Evolutionary conservation across 2,888 invertebrate species (phyloP), one percentile per base, ranked within the genome.

Genomic region (Eupithecia pulchellata): DNA sequence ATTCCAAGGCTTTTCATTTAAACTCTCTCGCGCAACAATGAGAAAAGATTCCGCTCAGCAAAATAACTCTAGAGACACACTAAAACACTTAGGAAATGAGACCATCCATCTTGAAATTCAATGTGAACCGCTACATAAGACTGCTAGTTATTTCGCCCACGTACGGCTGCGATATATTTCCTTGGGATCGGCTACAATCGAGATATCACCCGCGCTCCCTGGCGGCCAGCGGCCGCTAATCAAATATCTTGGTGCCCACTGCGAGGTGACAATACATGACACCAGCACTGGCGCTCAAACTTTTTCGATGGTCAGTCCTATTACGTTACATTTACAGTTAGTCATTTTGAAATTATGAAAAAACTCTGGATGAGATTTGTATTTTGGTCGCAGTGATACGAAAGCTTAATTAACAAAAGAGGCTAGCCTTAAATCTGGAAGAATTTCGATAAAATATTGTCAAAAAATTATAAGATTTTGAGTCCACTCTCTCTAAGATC

Each of bases 221-320:
- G 79, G 86, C 79, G 89, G 84, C 81, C 79, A 88, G 84, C 81
- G 86, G 87, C 79, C 87, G 87, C 92, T 92, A 93, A 93, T 93
- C 92, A 92, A 92, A 93, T 93, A 91, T 91, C 83, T 91, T 91
- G 85, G 83, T 78, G 84, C 78, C 83, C 81, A 84, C 83, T 76
- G 79, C 79, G 81, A 86, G 86, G 87, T 89, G 91, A 92, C 91
- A 89, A 90, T 89, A 88, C 86, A 82, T 84, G 89, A 88, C 88
- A 85, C 71, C 66, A 73, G 29, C 73, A 69, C 61, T 20, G 84
- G 30, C 80, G 77, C 83, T 86, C 89, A 91, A 91, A 86, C 80
- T 83, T 81, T 68, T 61, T 11, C 25, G 0, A 13, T 20, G 52
- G 25, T 52, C 20, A 25, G 57, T 29, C 17, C 11, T 57, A 17